Base-by-base conservation (phyloP, 2,797 vertebrate species). In the Acanthurus tractus region DNA sequence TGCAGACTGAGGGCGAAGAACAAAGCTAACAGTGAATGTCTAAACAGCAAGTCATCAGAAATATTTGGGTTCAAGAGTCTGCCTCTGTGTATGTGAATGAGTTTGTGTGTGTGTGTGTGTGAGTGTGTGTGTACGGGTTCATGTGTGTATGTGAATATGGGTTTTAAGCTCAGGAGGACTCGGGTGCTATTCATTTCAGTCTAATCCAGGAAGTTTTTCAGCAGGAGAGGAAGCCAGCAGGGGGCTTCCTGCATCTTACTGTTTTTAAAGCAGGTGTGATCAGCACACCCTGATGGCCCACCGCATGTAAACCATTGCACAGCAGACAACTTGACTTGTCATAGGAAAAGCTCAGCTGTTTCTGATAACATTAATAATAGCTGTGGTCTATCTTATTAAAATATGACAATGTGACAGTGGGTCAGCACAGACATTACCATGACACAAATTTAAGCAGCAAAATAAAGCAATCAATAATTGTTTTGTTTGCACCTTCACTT, bases 201-300 rank as follows among this genome's bases (percentile, higher is more conserved):
- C 67, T 92, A 90, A 92, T 93, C 91, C 85, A 53, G 91, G 88
- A 91, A 86, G 89, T 89, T 83, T 76, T 83, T 84, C 88, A 88
- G 89, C 83, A 84, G 86, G 88, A 84, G 81, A 86, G 82, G 73
- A 89, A 87, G 81, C 57, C 89, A 84, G 79, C 82, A 70, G 85
- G 85, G 82, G 73, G 79, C 76, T 61, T 76, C 81, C 64, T 70
- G 79, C 79, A 81, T 84, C 69, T 86, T 53, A 53, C 58, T 81
- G 69, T 76, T 83, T 69, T 79, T 74, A 62, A 75, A 61, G 40
- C 71, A 79, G 85, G 67, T 77, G 64, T 76, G 63, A 82, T 82
- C 53, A 74, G 56, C 62, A 62, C 80, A 83, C 69, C 69, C 80
- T 79, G 79, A 67, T 34, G 14, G 34, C 70, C 79, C 45, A n/a